A percentile compares a stretch with the other conserved stretches of the same genome.
These are phyloP conservation scores for Ashinkailepas kermadecensis DNA, from an alignment of 2,888 invertebrate species.

Conservation along the genomic window DNA sequence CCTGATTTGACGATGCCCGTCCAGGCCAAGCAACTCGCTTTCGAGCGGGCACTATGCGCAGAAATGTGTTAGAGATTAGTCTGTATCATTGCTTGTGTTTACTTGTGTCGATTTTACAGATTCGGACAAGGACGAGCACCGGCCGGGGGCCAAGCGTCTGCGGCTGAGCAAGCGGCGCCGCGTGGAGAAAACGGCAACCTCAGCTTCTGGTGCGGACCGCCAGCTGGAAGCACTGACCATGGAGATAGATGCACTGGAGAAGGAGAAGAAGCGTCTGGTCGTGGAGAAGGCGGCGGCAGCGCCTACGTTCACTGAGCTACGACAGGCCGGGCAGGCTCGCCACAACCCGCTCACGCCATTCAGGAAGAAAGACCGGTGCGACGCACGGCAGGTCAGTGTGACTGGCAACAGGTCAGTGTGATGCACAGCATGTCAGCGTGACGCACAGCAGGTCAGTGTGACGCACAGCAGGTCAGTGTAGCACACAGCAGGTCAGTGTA, in stretches of 20 bases:
- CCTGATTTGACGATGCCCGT: not conserved
- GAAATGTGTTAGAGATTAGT: no score
- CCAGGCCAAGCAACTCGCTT: not conserved
- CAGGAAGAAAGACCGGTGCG: conserved; percentile 26
- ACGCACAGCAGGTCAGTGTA: no score
- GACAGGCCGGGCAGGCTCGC: not conserved
- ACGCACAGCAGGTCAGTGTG: no score
- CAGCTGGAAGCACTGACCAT: not conserved
- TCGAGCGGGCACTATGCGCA: no score
- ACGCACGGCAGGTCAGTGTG: conserved; percentile 32
- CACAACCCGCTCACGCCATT: conserved; percentile 6
- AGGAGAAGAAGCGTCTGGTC: not conserved
- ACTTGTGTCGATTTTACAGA: no score
- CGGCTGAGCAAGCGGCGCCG: not conserved
- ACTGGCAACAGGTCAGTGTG: conserved; percentile 37
- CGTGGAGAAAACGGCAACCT: not conserved
- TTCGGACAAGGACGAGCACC: no score
- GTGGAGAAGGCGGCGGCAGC: not conserved
- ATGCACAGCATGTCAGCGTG: no score
- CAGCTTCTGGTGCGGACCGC: not conserved
- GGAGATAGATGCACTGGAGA: conserved; percentile 1
- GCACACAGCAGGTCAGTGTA: no score
- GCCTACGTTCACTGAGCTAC: not conserved
- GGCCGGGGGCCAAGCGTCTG: not conserved
- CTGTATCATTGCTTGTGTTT: no score